Evolutionary conservation across 2,888 invertebrate species (phyloP).

Genomic region (Diplolepis rosae): DNA sequence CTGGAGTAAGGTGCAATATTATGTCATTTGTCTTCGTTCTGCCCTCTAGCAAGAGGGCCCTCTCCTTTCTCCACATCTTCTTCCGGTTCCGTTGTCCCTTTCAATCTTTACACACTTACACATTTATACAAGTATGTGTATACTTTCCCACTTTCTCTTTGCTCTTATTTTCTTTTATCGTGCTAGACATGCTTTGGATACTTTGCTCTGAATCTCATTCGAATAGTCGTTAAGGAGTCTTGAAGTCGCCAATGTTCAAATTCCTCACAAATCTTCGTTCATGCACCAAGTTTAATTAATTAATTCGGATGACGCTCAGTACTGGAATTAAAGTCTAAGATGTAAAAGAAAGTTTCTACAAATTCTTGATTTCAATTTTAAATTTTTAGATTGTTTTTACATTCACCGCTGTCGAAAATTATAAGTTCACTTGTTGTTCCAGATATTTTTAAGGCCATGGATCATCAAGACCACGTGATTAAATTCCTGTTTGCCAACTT

Average conservation of each 20-base stretch:
- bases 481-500: too few relatives aligned
- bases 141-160: slow-evolving; percentile 32
- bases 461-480: too few relatives aligned
- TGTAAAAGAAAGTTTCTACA: neutral
- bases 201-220: neutral
- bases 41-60: neutral
- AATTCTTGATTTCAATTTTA: too few relatives aligned
- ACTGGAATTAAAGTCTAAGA: slow-evolving; percentile 3
- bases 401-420: too few relatives aligned
- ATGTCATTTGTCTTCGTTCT: slow-evolving; percentile 71
- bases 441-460: too few relatives aligned
- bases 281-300: slow-evolving; percentile 4
- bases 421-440: too few relatives aligned
- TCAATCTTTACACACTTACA: slow-evolving; percentile 31
- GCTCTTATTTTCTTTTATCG: slow-evolving; percentile 45
- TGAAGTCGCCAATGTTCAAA: slow-evolving; percentile 18
- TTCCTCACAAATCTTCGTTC: slow-evolving; percentile 13
- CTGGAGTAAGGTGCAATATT: slow-evolving; percentile 67
- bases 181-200: slow-evolving; percentile 38
- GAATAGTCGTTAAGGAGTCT: slow-evolving; percentile 17
- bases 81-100: slow-evolving; percentile 30
- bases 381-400: too few relatives aligned
- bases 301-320: neutral
- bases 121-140: too few relatives aligned
- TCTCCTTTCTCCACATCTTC: slow-evolving; percentile 29